Evolutionary conservation across 2,888 invertebrate species (phyloP).

Genomic region (Buathra laborator): DNA sequence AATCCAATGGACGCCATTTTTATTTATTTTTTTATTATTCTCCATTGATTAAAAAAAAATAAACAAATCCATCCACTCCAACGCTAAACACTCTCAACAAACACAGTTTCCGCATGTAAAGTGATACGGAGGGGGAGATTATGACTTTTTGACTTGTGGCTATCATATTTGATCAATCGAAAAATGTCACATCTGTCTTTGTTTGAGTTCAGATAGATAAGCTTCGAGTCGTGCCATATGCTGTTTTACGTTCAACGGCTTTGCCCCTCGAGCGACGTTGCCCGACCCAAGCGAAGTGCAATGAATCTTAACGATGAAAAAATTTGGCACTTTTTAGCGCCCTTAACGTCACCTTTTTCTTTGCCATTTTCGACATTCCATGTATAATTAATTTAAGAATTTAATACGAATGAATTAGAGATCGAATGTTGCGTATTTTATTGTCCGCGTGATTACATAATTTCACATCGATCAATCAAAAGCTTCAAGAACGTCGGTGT

Average conservation of each 20-base stretch:
- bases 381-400: neutral
- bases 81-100: neutral
- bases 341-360: neutral
- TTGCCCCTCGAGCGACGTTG: neutral
- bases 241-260: neutral
- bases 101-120: neutral
- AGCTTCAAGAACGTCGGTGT: slow-evolving; percentile 8
- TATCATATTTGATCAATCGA: slow-evolving; percentile 29
- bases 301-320: too few relatives aligned
- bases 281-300: too few relatives aligned
- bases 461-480: slow-evolving; percentile 5
- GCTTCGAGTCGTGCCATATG: slow-evolving; percentile 49
- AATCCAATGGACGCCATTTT: too few relatives aligned
- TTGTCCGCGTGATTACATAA: neutral
- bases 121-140: neutral
- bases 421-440: neutral
- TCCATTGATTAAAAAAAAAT: too few relatives aligned
- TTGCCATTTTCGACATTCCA: neutral
- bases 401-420: neutral
- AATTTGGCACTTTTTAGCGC: too few relatives aligned
- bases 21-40: too few relatives aligned
- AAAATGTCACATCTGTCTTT: slow-evolving; percentile 55
- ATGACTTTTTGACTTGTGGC: neutral
- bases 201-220: slow-evolving; percentile 59
- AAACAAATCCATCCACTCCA: too few relatives aligned